These are phyloP conservation scores for Siniperca chuatsi DNA, from an alignment of 2,113 vertebrate genomes.

Conservation along the genomic window DNA sequence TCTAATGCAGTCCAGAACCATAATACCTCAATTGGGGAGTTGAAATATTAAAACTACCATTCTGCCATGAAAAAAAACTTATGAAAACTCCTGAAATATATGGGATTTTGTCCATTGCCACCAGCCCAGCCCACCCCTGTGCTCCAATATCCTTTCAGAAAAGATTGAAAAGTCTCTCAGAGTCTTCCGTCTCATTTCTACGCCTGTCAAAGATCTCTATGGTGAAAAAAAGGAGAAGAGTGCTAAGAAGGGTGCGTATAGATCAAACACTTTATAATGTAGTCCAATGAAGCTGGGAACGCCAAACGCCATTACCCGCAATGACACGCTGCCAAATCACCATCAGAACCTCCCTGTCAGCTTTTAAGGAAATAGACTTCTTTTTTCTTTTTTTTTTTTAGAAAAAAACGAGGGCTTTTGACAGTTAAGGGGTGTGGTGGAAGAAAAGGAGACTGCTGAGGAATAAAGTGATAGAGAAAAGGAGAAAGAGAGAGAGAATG, in stretches of 20 bases:
- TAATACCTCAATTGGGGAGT: slow-evolving; percentile 58
- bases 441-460: slow-evolving; percentile 36
- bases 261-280: slow-evolving; percentile 83
- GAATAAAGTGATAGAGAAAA: slow-evolving; percentile 46
- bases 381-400: slow-evolving; percentile 17
- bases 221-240: slow-evolving; percentile 47
- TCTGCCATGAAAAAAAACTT: slow-evolving; percentile 45
- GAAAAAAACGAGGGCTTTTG: slow-evolving; percentile 52
- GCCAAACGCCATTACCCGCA: slow-evolving; percentile 76
- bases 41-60: slow-evolving; percentile 73
- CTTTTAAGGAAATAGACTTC: slow-evolving; percentile 74
- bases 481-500: slow-evolving; percentile 25
- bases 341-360: slow-evolving; percentile 77
- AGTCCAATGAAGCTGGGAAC: slow-evolving; percentile 73
- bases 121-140: slow-evolving; percentile 50
- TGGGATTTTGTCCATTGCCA: slow-evolving; percentile 66
- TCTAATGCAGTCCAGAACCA: slow-evolving; percentile 50
- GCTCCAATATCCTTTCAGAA: slow-evolving; percentile 76
- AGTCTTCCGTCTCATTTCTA: slow-evolving; percentile 76
- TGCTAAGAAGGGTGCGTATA: slow-evolving; percentile 65
- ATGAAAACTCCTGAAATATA: slow-evolving; percentile 69
- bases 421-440: slow-evolving; percentile 51
- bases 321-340: slow-evolving; percentile 80
- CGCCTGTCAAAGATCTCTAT: slow-evolving; percentile 76
- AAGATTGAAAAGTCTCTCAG: slow-evolving; percentile 79